These are phyloP conservation scores for Phenganax stokvisi DNA, from an alignment of 92 coral and sea anemone genomes.

Conservation along the genomic window DNA sequence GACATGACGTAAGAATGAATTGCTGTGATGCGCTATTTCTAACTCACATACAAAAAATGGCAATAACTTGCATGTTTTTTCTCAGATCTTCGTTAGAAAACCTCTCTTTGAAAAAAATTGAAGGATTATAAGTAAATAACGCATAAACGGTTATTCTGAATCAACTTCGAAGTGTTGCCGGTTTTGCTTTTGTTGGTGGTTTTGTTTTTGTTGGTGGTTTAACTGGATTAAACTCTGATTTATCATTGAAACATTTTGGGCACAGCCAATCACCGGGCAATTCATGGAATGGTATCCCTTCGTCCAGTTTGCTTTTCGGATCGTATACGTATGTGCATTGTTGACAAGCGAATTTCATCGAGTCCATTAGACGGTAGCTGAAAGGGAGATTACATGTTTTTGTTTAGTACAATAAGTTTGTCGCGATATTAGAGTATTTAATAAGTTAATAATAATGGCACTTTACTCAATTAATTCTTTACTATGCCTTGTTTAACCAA, in stretches of 20 bases:
- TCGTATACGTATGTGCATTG: constrained; percentile 24
- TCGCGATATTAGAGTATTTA: too few species aligned
- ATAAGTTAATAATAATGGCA: too few species aligned
- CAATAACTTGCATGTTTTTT: too few species aligned
- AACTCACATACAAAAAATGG: too few species aligned
- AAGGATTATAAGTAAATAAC: too few species aligned
- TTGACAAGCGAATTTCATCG: constrained; percentile 2
- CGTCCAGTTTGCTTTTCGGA: constrained; percentile 12
- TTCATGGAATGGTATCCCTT: constrained; percentile 26
- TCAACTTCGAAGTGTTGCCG: neutral
- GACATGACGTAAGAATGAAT: too few species aligned
- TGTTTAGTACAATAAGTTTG: neutral
- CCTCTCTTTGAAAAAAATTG: too few species aligned
- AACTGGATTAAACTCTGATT: constrained; percentile 3
- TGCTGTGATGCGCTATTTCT: too few species aligned
- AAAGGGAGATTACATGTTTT: neutral
- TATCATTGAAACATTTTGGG: constrained; percentile 31
- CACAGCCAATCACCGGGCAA: constrained; percentile 38
- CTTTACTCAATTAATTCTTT: too few species aligned
- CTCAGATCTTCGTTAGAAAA: too few species aligned
- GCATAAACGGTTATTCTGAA: too few species aligned
- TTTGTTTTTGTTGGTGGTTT: neutral
- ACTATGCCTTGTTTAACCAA: too few species aligned
- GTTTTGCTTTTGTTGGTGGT: neutral
- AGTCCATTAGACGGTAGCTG: constrained; percentile 1